These are phyloP conservation scores for Thalassoma bifasciatum DNA, from an alignment of 2,113 vertebrate species.

Conservation along the genomic window DNA sequence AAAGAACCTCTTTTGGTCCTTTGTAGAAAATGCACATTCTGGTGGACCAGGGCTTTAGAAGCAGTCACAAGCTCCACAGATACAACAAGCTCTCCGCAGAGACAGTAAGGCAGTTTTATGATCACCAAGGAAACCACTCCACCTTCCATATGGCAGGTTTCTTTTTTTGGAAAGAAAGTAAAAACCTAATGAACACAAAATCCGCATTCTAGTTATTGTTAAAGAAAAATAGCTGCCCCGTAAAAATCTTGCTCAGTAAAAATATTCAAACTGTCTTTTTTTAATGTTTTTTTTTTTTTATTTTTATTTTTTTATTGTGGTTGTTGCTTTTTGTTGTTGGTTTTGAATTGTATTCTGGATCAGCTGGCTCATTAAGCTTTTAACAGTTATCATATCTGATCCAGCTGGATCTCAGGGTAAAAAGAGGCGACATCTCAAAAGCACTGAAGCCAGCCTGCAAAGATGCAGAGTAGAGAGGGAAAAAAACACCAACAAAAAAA, in stretches of 20 bases:
- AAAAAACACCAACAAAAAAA: conserved; percentile 73
- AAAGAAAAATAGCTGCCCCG: conserved; percentile 86
- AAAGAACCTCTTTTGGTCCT: conserved; percentile 76
- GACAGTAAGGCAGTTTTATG: conserved; percentile 82
- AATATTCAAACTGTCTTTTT: conserved; percentile 71
- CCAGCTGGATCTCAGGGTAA: conserved; percentile 90
- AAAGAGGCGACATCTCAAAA: conserved; percentile 94
- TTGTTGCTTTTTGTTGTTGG: conserved; percentile 77
- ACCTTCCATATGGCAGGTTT: conserved; percentile 80
- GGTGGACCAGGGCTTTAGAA: conserved; percentile 75
- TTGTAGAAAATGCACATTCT: conserved; percentile 83
- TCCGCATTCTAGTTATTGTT: conserved; percentile 69
- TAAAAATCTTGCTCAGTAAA: conserved; percentile 89
- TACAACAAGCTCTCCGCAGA: conserved; percentile 79
- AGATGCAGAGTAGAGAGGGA: conserved; percentile 88
- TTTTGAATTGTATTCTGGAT: conserved; percentile 71
- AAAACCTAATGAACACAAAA: conserved; percentile 68
- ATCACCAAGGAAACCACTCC: conserved; percentile 78
- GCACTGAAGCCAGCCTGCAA: conserved; percentile 90
- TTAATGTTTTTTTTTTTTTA: conserved; percentile 51
- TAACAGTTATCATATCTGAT: conserved; percentile 89
- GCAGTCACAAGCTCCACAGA: conserved; percentile 81
- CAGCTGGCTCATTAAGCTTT: conserved; percentile 87
- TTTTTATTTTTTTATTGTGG: conserved; percentile 25
- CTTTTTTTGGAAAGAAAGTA: conserved; percentile 60